Evolutionary conservation across 2,888 invertebrate species (phyloP).

Genomic region (Phyllotreta cruciferae): DNA sequence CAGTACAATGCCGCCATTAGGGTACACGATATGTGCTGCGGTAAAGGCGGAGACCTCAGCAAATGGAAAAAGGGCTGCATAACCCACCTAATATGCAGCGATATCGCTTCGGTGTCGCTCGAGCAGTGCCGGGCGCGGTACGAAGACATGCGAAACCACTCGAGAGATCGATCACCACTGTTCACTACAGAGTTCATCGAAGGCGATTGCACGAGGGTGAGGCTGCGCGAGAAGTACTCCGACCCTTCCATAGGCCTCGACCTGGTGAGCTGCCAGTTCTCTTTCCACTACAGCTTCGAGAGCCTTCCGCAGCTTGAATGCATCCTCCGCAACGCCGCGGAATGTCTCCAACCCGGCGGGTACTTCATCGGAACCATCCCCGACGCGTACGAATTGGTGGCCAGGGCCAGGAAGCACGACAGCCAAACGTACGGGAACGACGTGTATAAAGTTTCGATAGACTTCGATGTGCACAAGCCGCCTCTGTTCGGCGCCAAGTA

Average conservation of each 20-base stretch:
- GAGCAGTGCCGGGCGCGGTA: constrained; percentile 90
- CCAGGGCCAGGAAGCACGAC: constrained; percentile 67
- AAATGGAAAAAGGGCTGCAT: constrained; percentile 92
- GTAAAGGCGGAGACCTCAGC: constrained; percentile 97
- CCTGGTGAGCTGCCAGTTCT: constrained; percentile 96
- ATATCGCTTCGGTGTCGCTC: constrained; percentile 92
- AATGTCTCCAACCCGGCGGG: constrained; percentile 87
- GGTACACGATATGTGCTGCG: constrained; percentile 95
- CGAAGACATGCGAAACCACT: constrained; percentile 66
- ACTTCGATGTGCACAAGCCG: constrained; percentile 70
- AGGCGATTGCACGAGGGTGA: constrained; percentile 89
- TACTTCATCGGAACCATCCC: constrained; percentile 97
- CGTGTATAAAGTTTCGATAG: constrained; percentile 76
- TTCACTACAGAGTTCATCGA: constrained; percentile 90
- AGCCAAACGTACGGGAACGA: constrained; percentile 77
- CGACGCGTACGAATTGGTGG: constrained; percentile 91
- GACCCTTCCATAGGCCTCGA: constrained; percentile 84
- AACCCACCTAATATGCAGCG: constrained; percentile 84
- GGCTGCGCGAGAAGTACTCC: constrained; percentile 76
- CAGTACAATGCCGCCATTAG: constrained; percentile 71
- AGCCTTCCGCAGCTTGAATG: constrained; percentile 85
- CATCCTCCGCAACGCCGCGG: constrained; percentile 92
- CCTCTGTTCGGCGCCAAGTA: constrained; percentile 96
- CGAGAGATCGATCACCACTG: constrained; percentile 54
- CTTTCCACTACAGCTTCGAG: constrained; percentile 97